Base-by-base conservation (phyloP, 2,113 vertebrate species). In the Calyptommatus sinebrachiatus region DNA sequence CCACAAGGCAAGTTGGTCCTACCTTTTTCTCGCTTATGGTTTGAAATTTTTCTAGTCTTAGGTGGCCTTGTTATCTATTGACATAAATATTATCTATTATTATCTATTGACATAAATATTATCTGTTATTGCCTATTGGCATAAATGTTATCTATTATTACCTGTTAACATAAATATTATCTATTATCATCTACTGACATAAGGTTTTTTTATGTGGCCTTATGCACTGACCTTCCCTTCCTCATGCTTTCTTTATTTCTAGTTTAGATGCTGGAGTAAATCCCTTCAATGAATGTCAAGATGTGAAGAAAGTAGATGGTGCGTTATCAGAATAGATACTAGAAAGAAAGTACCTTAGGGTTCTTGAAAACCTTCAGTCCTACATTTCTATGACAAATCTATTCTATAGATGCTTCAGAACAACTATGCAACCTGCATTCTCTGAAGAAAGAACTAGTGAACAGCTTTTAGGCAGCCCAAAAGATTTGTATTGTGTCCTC, bases 381-480 rank as follows among this genome's bases (percentile, higher is more conserved):
- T 76, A 21, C 24, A 65, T 53, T n/a, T 77, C 8, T 9, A 63
- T 72, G 24, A 31, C 66, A 31, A 66, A 60, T 48, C 76, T 31
- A 35, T 76, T 76, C 79, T 12, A 5, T n/a, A 69, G n/a, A 70
- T 35, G 28, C 73, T 76, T n/a, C 45, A 70, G 41, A 77, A 31
- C 18, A 57, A 26, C 26, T n/a, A 29, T 60, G 66, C 66, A 45
- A 71, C 35, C 68, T 53, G n/a, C 28, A 67, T 57, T 10, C 66
- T 31, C 24, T 53, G 35, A 29, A 76, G 65, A 31, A 24, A 69
- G 73, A 57, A 67, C 31, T 29, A 67, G 67, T 62, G 18, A 75
- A 12, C 71, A 75, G 57, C 53, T 35, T 79, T 24, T 67, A 70
- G 29, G 16, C 10, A 74, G 28, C 35, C 28, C 45, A 22, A 24